Percentiles rank a stretch among this genome's conserved stretches.
Conservation (phyloP, 64 coral and sea anemone species). For the Dendrophyllia cribrosa region DNA sequence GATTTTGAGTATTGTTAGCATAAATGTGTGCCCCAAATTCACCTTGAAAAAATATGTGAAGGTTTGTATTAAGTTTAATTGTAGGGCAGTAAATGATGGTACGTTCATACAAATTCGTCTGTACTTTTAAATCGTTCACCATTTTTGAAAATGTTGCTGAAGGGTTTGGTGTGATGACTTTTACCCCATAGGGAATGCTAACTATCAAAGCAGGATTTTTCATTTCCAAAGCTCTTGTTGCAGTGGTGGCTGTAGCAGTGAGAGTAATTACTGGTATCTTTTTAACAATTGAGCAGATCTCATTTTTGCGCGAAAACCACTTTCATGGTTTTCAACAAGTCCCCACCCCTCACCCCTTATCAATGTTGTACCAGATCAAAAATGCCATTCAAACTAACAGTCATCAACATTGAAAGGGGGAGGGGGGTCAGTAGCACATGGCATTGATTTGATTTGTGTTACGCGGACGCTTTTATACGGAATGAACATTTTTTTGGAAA, state of each 20-base stretch:
- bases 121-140: constrained; percentile 30
- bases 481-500: no score
- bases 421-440: no score
- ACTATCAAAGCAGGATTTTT: constrained; percentile 1
- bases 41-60: constrained; percentile 23
- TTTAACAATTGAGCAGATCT: constrained; percentile 31
- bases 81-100: constrained; percentile 60
- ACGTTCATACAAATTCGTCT: neutral
- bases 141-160: neutral
- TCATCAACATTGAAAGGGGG: no score
- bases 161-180: constrained; percentile 34
- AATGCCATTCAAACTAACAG: no score
- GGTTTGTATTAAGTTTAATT: constrained; percentile 24
- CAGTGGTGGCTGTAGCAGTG: constrained; percentile 60
- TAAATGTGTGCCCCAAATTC: constrained; percentile 47
- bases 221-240: constrained; percentile 55
- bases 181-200: constrained; percentile 39
- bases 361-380: no score
- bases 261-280: constrained; percentile 26
- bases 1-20: constrained; percentile 9
- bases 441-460: no score
- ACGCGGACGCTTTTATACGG: no score
- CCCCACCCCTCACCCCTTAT: no score
- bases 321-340: no score
- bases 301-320: constrained; percentile 48